Conservation (phyloP, 2,888 invertebrate species). For the Calliphora vomitoria region DNA sequence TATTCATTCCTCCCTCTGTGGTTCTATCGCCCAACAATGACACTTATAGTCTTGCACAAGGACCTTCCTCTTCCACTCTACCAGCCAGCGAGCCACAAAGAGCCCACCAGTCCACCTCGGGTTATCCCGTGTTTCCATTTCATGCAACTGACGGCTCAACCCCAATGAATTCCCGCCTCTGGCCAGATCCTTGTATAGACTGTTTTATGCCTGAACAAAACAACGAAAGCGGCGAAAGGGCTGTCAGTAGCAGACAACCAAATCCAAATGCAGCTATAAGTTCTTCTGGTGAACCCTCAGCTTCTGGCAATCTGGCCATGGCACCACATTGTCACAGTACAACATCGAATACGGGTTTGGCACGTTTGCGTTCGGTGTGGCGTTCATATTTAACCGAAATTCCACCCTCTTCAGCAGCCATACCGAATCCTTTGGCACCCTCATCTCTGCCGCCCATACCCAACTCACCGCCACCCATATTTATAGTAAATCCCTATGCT, state of each 20-base stretch:
- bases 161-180: slow-evolving; percentile 52
- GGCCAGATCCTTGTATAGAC: slow-evolving; percentile 69
- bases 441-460: slow-evolving; percentile 53
- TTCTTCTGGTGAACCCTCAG: slow-evolving; percentile 44
- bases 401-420: slow-evolving; percentile 34
- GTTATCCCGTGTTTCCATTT: slow-evolving; percentile 56
- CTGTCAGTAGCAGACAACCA: slow-evolving; percentile 33
- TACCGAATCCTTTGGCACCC: slow-evolving; percentile 51
- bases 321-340: slow-evolving; percentile 61
- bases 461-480: slow-evolving; percentile 69
- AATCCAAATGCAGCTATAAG: slow-evolving; percentile 41
- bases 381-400: slow-evolving; percentile 62
- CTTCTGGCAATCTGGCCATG: slow-evolving; percentile 31
- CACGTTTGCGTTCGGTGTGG: slow-evolving; percentile 67
- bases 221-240: slow-evolving; percentile 31
- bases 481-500: slow-evolving; percentile 65
- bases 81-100: slow-evolving; percentile 58
- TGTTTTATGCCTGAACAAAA: slow-evolving; percentile 64
- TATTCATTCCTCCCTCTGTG: slow-evolving; percentile 46
- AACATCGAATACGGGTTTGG: slow-evolving; percentile 47
- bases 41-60: slow-evolving; percentile 33
- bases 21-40: slow-evolving; percentile 52
- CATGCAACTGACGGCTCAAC: slow-evolving; percentile 48
- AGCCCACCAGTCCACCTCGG: slow-evolving; percentile 66
- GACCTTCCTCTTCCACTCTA: slow-evolving; percentile 33